Evolutionary conservation across 2,797 vertebrate species (phyloP).

Genomic region (Ptychobarbus kaznakovi): DNA sequence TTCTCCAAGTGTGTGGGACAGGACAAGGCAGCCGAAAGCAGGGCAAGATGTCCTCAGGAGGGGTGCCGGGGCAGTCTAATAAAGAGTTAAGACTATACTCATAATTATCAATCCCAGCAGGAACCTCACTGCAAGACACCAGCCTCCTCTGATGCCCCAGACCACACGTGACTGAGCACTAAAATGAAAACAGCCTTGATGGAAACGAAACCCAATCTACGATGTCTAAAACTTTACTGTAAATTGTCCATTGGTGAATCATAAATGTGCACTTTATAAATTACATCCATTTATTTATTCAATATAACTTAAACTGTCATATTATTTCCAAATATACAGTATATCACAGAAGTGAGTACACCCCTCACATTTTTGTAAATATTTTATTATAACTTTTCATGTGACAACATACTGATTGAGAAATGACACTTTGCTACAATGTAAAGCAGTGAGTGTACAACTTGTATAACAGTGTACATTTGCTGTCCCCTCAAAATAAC

Average conservation of each 20-base stretch:
- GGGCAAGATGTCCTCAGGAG: constrained; percentile 86
- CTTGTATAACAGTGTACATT: no score
- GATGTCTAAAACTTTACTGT: not conserved
- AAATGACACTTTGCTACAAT: no score
- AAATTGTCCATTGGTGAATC: not conserved
- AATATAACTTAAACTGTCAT: not conserved
- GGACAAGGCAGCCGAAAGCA: constrained; percentile 85
- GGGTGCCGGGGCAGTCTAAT: constrained; percentile 86
- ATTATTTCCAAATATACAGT: not conserved
- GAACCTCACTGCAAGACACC: constrained; percentile 94
- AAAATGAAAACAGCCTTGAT: constrained; percentile 41
- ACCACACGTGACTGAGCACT: constrained; percentile 95
- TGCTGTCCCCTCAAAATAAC: no score
- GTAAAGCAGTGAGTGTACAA: no score
- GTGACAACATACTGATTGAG: no score
- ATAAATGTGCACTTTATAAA: not conserved
- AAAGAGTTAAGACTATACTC: constrained; percentile 90
- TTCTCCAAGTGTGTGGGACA: constrained; percentile 83
- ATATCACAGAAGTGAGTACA: no score
- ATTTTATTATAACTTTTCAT: no score
- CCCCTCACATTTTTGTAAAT: no score
- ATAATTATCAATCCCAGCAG: constrained; percentile 90
- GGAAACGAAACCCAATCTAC: not conserved
- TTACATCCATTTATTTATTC: not conserved
- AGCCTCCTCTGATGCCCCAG: constrained; percentile 92